phyloP scores from a whole-genome alignment of 2,888 invertebrate species.

The Oscheius sp. region DNA sequence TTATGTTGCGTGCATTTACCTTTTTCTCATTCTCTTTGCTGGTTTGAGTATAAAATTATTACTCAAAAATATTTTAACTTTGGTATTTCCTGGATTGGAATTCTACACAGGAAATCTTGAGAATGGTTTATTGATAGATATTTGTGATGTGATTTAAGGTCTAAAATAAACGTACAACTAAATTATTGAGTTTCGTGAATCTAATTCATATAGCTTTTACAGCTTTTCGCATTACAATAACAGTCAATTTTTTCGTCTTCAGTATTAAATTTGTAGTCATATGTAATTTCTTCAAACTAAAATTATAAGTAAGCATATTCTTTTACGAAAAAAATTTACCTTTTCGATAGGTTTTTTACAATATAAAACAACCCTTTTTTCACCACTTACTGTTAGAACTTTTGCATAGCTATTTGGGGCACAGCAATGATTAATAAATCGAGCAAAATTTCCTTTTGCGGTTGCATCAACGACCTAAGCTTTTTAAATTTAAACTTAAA shows the following conservation, averaged over 20 bases:
- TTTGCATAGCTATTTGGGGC: slow-evolving; percentile 68
- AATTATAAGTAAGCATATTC: not conserved
- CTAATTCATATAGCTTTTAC: slow-evolving; percentile 92
- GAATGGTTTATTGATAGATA: too few relatives aligned
- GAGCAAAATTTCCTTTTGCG: slow-evolving; percentile 93
- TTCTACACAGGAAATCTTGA: too few relatives aligned
- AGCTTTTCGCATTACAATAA: slow-evolving; percentile 91
- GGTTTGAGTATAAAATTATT: too few relatives aligned
- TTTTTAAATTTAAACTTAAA: not conserved
- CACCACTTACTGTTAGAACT: slow-evolving; percentile 92
- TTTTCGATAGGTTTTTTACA: slow-evolving; percentile 88
- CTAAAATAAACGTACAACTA: too few relatives aligned
- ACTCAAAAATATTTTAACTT: too few relatives aligned
- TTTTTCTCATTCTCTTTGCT: too few relatives aligned
- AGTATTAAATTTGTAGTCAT: slow-evolving; percentile 99
- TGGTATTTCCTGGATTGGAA: too few relatives aligned
- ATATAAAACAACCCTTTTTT: slow-evolving; percentile 99
- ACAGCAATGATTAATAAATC: slow-evolving; percentile 90
- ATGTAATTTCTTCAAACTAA: slow-evolving; percentile 91
- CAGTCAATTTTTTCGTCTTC: slow-evolving; percentile 96
- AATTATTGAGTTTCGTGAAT: too few relatives aligned
- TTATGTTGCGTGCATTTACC: too few relatives aligned
- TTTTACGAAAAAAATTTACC: slow-evolving; percentile 6
- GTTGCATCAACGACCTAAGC: slow-evolving; percentile 86
- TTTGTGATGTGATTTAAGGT: too few relatives aligned